Percentiles rank a stretch among this genome's conserved stretches.
phyloP scores from a whole-genome alignment of 2,113 vertebrate species.

The Chaenocephalus aceratus region DNA sequence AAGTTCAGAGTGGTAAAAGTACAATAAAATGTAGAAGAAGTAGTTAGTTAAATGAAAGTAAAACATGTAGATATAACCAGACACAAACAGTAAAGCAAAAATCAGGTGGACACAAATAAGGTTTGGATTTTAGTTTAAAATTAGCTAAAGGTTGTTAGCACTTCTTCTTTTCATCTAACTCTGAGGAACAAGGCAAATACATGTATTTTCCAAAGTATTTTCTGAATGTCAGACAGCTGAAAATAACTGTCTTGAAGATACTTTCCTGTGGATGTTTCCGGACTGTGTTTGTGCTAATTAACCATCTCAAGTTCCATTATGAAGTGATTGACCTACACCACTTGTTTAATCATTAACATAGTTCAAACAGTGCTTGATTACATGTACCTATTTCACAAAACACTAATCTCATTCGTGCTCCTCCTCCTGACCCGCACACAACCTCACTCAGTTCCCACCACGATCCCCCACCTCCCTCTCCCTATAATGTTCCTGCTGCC shows the following conservation, averaged over 20 bases:
- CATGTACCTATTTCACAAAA: constrained; percentile 9
- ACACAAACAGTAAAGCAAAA: too few species aligned
- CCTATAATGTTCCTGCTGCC: constrained; percentile 21
- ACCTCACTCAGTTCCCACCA: constrained; percentile 39
- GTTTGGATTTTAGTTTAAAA: too few species aligned
- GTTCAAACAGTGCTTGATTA: constrained; percentile 25
- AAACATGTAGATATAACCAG: too few species aligned
- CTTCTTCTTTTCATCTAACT: neutral
- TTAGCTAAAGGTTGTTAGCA: too few species aligned
- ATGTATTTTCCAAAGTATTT: neutral
- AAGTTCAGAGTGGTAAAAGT: too few species aligned
- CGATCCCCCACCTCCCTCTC: constrained; percentile 34
- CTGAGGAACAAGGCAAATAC: neutral
- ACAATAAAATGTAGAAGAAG: too few species aligned
- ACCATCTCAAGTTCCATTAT: neutral
- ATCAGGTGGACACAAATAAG: too few species aligned
- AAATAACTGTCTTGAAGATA: neutral
- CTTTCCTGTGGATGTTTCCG: neutral
- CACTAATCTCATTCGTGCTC: constrained; percentile 38
- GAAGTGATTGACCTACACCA: neutral
- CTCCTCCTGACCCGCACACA: constrained; percentile 38
- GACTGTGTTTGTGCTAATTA: neutral
- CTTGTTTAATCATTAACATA: constrained; percentile 12
- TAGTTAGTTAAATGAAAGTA: too few species aligned
- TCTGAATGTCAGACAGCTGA: neutral